These are phyloP conservation scores for Urophycis tenuis DNA, from an alignment of 2,797 vertebrate genomes.

Conservation along the genomic window DNA sequence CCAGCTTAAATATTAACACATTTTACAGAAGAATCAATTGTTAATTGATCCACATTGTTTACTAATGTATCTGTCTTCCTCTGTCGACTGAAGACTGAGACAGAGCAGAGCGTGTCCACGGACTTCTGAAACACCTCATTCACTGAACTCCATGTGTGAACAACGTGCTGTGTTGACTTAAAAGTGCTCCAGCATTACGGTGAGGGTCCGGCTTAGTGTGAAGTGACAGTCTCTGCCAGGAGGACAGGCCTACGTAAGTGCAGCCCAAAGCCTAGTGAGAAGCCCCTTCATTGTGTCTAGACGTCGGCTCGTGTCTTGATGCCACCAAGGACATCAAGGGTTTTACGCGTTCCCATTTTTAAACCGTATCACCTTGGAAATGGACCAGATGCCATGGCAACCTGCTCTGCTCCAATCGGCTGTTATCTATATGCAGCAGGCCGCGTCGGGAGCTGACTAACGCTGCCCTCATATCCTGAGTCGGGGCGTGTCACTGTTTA, in stretches of 20 bases:
- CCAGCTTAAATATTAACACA: background rate
- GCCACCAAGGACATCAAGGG: slow-evolving; percentile 57
- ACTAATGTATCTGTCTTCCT: background rate
- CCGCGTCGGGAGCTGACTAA: slow-evolving; percentile 61
- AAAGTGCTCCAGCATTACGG: background rate
- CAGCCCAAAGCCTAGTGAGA: background rate
- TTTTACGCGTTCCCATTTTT: slow-evolving; percentile 54
- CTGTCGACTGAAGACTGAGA: background rate
- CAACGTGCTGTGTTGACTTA: background rate
- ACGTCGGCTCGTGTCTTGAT: slow-evolving; percentile 36
- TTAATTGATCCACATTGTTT: background rate
- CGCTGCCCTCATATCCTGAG: slow-evolving; percentile 53
- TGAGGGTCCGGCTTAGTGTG: background rate
- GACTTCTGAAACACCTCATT: background rate
- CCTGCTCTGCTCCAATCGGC: slow-evolving; percentile 62
- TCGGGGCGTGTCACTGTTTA: slow-evolving; percentile 49
- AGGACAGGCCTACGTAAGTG: background rate
- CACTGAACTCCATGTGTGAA: background rate
- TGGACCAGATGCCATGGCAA: slow-evolving; percentile 66
- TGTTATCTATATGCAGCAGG: slow-evolving; percentile 64
- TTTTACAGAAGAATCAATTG: background rate
- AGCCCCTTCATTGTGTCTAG: background rate
- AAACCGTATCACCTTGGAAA: slow-evolving; percentile 66
- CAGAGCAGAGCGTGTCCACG: background rate
- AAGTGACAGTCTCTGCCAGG: background rate